phyloP scores from a whole-genome alignment of 2,797 vertebrate genomes.

The Bradypodion pumilum region DNA sequence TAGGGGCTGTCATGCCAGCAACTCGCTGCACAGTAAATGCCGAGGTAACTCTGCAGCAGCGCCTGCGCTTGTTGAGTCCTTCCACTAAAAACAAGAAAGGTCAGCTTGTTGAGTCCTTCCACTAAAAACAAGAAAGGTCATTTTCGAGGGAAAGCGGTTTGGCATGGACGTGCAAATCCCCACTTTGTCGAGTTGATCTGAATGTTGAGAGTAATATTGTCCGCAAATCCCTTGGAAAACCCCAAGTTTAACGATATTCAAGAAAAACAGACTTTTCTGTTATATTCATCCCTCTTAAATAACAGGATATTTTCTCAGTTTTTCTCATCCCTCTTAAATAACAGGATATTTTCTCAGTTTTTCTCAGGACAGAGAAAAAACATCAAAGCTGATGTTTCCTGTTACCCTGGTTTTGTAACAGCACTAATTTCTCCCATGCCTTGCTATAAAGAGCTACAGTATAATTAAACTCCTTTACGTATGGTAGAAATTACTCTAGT shows the following conservation, averaged over 20 bases:
- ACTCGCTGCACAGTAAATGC: background rate
- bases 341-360: background rate
- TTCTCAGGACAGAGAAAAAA: rapidly evolving
- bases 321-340: too few species aligned
- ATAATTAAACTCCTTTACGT: background rate
- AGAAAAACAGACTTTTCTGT: background rate
- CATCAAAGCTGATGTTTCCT: too few species aligned
- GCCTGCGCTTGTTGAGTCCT: constrained; percentile 6
- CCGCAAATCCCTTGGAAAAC: background rate
- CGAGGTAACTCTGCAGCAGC: background rate
- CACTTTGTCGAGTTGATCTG: background rate
- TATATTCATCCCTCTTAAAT: too few species aligned
- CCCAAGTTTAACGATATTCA: background rate
- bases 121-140: constrained; percentile 19
- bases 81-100: constrained; percentile 17
- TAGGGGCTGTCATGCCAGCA: background rate
- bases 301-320: background rate
- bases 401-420: background rate
- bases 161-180: too few species aligned
- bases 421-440: background rate
- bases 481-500: background rate
- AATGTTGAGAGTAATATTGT: background rate
- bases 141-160: background rate
- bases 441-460: background rate
- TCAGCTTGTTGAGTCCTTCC: constrained; percentile 12